Conservation (phyloP, 2,797 vertebrate genomes). For the Amblyopsis hoosieri region DNA sequence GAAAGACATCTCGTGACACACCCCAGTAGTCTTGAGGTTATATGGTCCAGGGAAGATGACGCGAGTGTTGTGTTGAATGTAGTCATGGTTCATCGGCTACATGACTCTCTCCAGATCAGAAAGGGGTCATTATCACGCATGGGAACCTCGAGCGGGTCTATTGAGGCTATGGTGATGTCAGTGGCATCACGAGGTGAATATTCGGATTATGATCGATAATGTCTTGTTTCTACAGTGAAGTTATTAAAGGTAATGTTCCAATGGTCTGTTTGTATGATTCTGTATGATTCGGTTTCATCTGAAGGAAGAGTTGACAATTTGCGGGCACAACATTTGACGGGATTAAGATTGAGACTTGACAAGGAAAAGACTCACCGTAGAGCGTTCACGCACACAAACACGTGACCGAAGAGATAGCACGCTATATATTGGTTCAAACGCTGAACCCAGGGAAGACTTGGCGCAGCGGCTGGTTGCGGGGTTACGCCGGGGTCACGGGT, state of each 20-base stretch:
- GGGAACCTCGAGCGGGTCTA: conserved; percentile 24
- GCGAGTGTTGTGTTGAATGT: conserved; percentile 69
- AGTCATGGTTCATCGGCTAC: conserved; percentile 79
- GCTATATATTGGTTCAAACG: too few species aligned
- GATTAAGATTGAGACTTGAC: conserved; percentile 17
- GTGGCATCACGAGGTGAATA: not conserved
- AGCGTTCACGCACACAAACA: too few species aligned
- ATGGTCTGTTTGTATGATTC: conserved; percentile 18
- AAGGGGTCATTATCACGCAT: conserved; percentile 72
- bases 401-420: too few species aligned
- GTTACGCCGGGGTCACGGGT: too few species aligned
- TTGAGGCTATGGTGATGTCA: too few species aligned
- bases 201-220: not conserved
- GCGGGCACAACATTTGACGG: conserved; percentile 8
- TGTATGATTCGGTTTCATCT: conserved; percentile 47
- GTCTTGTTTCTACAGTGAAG: conserved; percentile 64
- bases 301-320: conserved; percentile 28
- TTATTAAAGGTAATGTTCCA: conserved; percentile 74
- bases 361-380: not conserved
- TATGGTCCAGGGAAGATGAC: conserved; percentile 74
- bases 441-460: too few species aligned
- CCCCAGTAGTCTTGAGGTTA: conserved; percentile 67
- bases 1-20: conserved; percentile 44
- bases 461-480: too few species aligned
- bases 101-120: conserved; percentile 78